A percentile compares a stretch with the other conserved stretches of the same genome.
Conservation (phyloP, 2,113 vertebrate genomes). For the Oryzias woworae region DNA sequence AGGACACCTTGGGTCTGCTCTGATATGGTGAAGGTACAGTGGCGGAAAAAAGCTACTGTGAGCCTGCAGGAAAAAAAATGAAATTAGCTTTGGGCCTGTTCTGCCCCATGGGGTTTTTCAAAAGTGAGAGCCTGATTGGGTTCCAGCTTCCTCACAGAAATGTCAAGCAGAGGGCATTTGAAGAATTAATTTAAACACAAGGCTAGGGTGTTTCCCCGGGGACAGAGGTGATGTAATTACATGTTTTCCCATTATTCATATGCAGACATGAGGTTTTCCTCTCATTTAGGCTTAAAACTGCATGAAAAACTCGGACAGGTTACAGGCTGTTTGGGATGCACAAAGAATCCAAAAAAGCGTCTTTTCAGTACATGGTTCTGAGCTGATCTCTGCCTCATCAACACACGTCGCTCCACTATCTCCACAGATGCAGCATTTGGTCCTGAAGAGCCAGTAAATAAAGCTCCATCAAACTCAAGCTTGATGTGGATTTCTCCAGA, state of each 20-base stretch:
- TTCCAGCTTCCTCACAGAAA: slow-evolving; percentile 62
- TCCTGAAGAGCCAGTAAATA: too few species aligned
- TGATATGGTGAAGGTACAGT: slow-evolving; percentile 26
- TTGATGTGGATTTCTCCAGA: too few species aligned
- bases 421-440: too few species aligned
- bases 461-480: too few species aligned
- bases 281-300: slow-evolving; percentile 19
- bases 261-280: slow-evolving; percentile 35
- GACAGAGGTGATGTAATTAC: slow-evolving; percentile 61
- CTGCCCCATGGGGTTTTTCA: slow-evolving; percentile 35
- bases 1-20: slow-evolving; percentile 64
- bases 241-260: slow-evolving; percentile 73
- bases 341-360: too few species aligned
- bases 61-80: slow-evolving; percentile 9
- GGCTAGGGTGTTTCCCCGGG: slow-evolving; percentile 48
- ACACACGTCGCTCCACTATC: too few species aligned
- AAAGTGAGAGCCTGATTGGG: slow-evolving; percentile 47
- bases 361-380: too few species aligned
- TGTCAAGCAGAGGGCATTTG: slow-evolving; percentile 67
- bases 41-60: slow-evolving; percentile 23
- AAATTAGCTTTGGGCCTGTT: slow-evolving; percentile 33
- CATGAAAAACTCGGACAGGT: not conserved
- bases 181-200: slow-evolving; percentile 68
- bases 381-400: too few species aligned
- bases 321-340: not conserved